phyloP scores from a whole-genome alignment of 2,113 vertebrate species.

The Bungarus multicinctus region DNA sequence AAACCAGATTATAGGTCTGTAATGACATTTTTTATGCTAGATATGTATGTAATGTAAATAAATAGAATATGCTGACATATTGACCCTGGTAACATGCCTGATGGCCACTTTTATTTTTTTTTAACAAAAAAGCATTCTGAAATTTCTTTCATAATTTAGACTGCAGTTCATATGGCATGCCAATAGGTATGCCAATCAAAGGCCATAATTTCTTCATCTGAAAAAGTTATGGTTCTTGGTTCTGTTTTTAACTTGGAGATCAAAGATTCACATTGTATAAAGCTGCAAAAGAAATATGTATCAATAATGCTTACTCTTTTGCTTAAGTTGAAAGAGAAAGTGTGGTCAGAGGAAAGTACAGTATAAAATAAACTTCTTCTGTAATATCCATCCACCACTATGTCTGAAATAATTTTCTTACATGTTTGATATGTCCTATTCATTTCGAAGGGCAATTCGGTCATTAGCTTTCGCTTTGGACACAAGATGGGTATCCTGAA shows the following conservation, averaged over 20 bases:
- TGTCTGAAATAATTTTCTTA: not conserved
- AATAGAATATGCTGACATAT: not conserved
- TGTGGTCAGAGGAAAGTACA: not conserved
- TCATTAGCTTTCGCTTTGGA: not conserved
- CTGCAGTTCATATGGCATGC: no score
- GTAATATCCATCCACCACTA: not conserved
- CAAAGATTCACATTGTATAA: no score
- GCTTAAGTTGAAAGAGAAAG: not conserved
- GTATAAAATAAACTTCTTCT: not conserved
- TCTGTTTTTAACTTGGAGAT: not conserved
- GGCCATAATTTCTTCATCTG: not conserved
- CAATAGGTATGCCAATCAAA: not conserved
- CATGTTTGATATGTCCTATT: not conserved
- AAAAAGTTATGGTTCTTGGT: not conserved
- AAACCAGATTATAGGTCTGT: not conserved
- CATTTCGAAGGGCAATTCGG: not conserved
- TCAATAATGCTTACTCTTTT: not conserved
- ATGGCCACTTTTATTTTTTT: not conserved
- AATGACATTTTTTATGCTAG: not conserved
- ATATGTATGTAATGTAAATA: not conserved
- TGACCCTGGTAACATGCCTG: not conserved
- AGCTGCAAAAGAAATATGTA: not conserved
- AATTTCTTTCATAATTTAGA: not conserved
- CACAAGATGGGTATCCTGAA: not conserved
- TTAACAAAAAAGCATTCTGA: not conserved